phyloP scores from a whole-genome alignment of 2,797 vertebrate genomes.

The Oryzias sinensis region DNA sequence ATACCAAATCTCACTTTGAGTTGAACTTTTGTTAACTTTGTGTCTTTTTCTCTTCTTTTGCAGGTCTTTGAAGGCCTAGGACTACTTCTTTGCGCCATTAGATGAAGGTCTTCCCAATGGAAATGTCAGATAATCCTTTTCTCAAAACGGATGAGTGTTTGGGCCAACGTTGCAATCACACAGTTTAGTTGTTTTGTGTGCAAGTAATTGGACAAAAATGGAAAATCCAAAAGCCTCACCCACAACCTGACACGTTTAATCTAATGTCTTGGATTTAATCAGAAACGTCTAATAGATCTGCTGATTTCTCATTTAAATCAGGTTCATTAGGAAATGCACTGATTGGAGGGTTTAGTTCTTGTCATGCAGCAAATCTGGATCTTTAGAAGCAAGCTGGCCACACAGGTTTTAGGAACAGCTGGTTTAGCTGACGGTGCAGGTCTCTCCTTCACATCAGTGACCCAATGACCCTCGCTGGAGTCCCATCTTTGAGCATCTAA shows the following conservation, averaged over 20 bases:
- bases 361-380: conserved; percentile 51
- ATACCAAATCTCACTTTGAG: conserved; percentile 21
- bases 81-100: conserved; percentile 9
- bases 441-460: conserved; percentile 14
- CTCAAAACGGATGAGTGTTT: conserved; percentile 36
- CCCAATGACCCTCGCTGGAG: conserved; percentile 46
- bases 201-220: conserved; percentile 4
- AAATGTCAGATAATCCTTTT: conserved; percentile 9
- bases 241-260: conserved; percentile 16
- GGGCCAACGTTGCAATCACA: conserved; percentile 1
- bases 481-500: conserved; percentile 24
- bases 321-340: not conserved
- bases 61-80: conserved; percentile 35
- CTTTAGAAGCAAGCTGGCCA: conserved; percentile 21
- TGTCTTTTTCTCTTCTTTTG: conserved; percentile 9
- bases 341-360: conserved; percentile 11
- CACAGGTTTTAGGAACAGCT: conserved; percentile 6
- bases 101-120: conserved; percentile 11
- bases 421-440: conserved; percentile 14
- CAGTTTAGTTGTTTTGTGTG: not conserved
- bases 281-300: not conserved
- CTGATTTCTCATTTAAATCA: no score
- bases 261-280: conserved; percentile 4
- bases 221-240: conserved; percentile 7
- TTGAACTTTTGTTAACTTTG: conserved; percentile 6